These are phyloP conservation scores for Aegotheles bennettii DNA, from an alignment of 2,113 vertebrate species.

Conservation along the genomic window DNA sequence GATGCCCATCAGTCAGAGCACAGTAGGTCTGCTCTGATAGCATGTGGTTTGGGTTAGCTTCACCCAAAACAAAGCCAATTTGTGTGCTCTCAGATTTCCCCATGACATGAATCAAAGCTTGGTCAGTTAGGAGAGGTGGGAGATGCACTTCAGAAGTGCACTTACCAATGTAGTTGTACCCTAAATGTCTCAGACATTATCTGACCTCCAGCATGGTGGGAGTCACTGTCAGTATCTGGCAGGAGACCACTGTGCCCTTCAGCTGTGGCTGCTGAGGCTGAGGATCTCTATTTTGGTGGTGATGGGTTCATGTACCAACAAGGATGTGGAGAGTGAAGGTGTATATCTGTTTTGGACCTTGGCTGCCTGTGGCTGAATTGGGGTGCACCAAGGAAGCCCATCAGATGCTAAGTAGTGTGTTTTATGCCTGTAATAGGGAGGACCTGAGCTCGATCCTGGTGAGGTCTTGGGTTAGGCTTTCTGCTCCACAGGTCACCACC, in stretches of 20 bases:
- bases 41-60: not conserved
- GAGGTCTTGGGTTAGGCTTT: not conserved
- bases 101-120: not conserved
- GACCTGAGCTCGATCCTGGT: not conserved
- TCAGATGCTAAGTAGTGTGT: not conserved
- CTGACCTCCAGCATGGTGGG: not conserved
- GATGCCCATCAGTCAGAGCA: not conserved
- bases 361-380: not conserved
- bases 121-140: not conserved
- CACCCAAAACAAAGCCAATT: not conserved
- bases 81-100: not conserved
- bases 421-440: not conserved
- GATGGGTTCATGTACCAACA: not conserved
- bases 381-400: not conserved
- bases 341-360: not conserved
- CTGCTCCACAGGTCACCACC: fast-evolving
- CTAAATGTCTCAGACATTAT: fast-evolving
- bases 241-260: not conserved
- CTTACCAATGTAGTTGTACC: too few species aligned
- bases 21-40: not conserved
- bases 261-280: not conserved
- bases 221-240: not conserved
- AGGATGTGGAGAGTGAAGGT: not conserved
- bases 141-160: not conserved
- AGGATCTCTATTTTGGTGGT: not conserved